These are phyloP conservation scores for human DNA, from an alignment of 2,113 vertebrate genomes.

Conservation along the genomic window GRCh38 chrX:113887001-113887500, in stretches of 20 bases:
- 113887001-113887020: background rate
- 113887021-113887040: background rate
- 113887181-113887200: background rate
- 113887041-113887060: background rate
- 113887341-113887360: background rate
- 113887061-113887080: background rate
- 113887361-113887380: background rate
- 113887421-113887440: background rate
- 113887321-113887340: conserved; percentile 9
- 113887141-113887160: background rate
- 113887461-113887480: no score
- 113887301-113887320: background rate
- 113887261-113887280: conserved; percentile 5
- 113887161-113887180: background rate
- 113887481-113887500: no score
- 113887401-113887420: background rate
- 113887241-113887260: background rate
- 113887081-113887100: background rate
- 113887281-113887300: background rate
- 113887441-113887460: no score
- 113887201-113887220: background rate
- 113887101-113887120: background rate
- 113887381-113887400: background rate
- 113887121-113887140: background rate
- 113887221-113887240: background rate